phyloP scores from a whole-genome alignment of 2,113 vertebrate species.

The Forbesichthys agassizii region DNA sequence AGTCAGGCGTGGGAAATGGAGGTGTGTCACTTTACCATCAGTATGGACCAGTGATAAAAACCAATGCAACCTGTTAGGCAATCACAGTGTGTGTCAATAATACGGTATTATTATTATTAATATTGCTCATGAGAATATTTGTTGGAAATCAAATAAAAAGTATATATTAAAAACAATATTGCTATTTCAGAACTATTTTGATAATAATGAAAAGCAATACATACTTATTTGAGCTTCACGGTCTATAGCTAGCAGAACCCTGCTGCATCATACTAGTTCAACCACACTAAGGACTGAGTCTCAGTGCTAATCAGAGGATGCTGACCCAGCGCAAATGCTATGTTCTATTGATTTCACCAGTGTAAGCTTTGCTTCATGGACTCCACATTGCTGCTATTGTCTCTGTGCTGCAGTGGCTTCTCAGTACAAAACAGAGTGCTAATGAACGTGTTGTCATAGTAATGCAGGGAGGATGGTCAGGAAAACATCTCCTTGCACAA shows the following conservation, averaged over 20 bases:
- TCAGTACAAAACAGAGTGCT: conserved; percentile 56
- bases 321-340: conserved; percentile 45
- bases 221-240: conserved; percentile 1
- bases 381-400: conserved; percentile 63
- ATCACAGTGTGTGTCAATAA: background rate
- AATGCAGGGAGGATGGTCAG: conserved; percentile 69
- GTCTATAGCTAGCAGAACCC: conserved; percentile 1
- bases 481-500: conserved; percentile 67
- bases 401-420: conserved; percentile 63
- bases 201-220: background rate
- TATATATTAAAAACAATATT: too few species aligned
- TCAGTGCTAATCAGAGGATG: conserved; percentile 16
- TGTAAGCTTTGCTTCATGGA: conserved; percentile 52
- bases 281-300: conserved; percentile 23
- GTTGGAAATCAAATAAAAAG: background rate
- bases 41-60: background rate
- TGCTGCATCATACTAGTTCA: conserved; percentile 29
- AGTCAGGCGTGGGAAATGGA: background rate
- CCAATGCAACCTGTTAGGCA: background rate
- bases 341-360: conserved; percentile 50
- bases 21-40: background rate
- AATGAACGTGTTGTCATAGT: conserved; percentile 82
- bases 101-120: background rate
- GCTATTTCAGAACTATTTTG: background rate
- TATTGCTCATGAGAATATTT: background rate